Conservation (phyloP, 2,113 vertebrate species). For the Stegastes partitus region DNA sequence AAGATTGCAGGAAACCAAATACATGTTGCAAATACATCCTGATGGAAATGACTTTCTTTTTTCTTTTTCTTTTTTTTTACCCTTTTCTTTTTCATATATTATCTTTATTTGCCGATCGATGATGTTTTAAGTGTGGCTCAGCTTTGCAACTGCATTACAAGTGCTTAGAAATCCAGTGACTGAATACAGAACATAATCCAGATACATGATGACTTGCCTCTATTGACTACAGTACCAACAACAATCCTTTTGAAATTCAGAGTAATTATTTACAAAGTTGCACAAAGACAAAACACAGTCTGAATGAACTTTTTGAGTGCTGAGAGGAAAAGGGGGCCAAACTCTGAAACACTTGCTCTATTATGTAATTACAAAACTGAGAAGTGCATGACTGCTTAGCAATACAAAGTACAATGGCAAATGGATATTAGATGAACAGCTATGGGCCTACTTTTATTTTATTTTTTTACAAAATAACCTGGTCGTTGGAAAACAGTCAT, state of each 20-base stretch:
- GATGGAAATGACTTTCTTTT: slow-evolving; percentile 4
- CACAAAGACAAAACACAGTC: slow-evolving; percentile 63
- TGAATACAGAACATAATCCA: slow-evolving; percentile 57
- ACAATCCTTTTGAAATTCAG: slow-evolving; percentile 39
- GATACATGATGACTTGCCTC: slow-evolving; percentile 43
- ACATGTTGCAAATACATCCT: slow-evolving; percentile 47
- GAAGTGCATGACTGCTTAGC: slow-evolving; percentile 18
- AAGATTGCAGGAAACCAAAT: slow-evolving; percentile 50
- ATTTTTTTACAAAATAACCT: slow-evolving; percentile 57
- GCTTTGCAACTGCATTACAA: slow-evolving; percentile 72
- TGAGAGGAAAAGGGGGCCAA: slow-evolving; percentile 33
- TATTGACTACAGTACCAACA: slow-evolving; percentile 45
- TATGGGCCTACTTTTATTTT: slow-evolving; percentile 27
- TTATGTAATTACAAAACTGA: slow-evolving; percentile 43
- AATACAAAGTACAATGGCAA: slow-evolving; percentile 29
- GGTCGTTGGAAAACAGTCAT: slow-evolving; percentile 63
- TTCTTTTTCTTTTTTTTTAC: neutral
- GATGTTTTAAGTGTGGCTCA: slow-evolving; percentile 69
- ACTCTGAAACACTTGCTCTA: slow-evolving; percentile 27
- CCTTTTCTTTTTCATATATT: slow-evolving; percentile 20
- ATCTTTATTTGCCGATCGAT: slow-evolving; percentile 44
- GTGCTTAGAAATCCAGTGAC: slow-evolving; percentile 75
- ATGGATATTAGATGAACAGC: slow-evolving; percentile 37
- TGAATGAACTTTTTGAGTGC: slow-evolving; percentile 35
- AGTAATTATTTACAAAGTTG: slow-evolving; percentile 50